A percentile compares a stretch with the other conserved stretches of the same genome.
These are phyloP conservation scores for Fopius arisanus DNA, from an alignment of 1,140 invertebrate species.

Conservation along the genomic window DNA sequence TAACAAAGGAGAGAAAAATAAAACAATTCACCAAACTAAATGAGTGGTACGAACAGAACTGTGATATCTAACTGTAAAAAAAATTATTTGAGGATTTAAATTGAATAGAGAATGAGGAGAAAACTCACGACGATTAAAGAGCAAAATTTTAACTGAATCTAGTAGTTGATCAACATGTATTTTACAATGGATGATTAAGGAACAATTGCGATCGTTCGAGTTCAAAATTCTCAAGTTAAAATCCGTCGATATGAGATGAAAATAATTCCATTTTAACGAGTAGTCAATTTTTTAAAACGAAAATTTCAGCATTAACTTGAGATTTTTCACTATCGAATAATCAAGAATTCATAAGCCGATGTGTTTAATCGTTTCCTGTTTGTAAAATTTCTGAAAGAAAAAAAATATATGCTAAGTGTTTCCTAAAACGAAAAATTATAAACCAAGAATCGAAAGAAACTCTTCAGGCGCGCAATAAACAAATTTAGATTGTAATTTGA, in stretches of 20 bases:
- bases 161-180: neutral
- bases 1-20: slow-evolving; percentile 42
- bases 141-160: neutral
- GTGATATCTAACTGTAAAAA: slow-evolving; percentile 67
- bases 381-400: neutral
- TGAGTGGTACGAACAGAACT: slow-evolving; percentile 66
- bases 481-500: neutral
- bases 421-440: neutral
- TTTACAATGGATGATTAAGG: neutral
- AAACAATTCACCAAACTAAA: slow-evolving; percentile 51
- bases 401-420: neutral
- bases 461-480: neutral
- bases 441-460: too few relatives aligned
- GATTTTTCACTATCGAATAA: neutral
- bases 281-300: too few relatives aligned
- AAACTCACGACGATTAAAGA: neutral
- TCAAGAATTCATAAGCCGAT: neutral
- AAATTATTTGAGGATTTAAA: slow-evolving; percentile 32
- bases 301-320: too few relatives aligned
- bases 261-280: too few relatives aligned
- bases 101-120: neutral
- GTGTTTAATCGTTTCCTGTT: neutral
- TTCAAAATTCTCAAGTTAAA: too few relatives aligned
- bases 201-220: neutral
- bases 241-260: too few relatives aligned